Conservation (phyloP, 2,888 invertebrate species). For the Agrotis segetum region DNA sequence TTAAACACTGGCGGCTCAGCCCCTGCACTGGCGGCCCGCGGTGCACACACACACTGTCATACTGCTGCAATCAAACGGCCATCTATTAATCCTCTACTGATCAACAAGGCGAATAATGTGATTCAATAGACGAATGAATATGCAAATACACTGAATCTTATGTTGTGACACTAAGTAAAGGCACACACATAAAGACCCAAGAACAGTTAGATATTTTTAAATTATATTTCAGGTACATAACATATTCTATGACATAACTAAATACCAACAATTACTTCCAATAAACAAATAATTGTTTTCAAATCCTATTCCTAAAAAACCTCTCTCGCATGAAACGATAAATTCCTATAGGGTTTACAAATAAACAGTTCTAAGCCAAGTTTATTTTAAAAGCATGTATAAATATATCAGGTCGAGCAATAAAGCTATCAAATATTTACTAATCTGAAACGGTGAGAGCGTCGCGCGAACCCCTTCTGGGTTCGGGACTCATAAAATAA, state of each 20-base stretch:
- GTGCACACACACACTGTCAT: conserved; percentile 41
- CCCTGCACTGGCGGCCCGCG: conserved; percentile 69
- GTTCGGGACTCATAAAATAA: conserved; percentile 90
- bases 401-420: conserved; percentile 88
- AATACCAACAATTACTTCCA: background rate
- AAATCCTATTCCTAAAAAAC: conserved; percentile 18
- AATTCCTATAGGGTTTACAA: conserved; percentile 21
- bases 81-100: conserved; percentile 53
- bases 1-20: conserved; percentile 79
- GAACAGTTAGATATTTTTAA: background rate
- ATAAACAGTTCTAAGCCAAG: conserved; percentile 61
- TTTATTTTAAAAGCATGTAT: conserved; percentile 84
- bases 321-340: conserved; percentile 21
- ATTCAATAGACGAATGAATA: conserved; percentile 25
- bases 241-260: too few relatives aligned
- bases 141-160: conserved; percentile 2
- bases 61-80: conserved; percentile 55
- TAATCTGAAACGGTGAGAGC: conserved; percentile 89
- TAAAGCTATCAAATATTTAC: conserved; percentile 91
- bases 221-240: background rate
- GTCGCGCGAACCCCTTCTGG: conserved; percentile 88
- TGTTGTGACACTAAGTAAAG: background rate
- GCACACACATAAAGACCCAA: background rate
- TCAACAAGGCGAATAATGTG: conserved; percentile 38
- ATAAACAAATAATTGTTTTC: conserved; percentile 1